A percentile compares a stretch with the other conserved stretches of the same genome.
Evolutionary conservation across 2,113 vertebrate genomes (phyloP).

Genomic region (Murina feae): DNA sequence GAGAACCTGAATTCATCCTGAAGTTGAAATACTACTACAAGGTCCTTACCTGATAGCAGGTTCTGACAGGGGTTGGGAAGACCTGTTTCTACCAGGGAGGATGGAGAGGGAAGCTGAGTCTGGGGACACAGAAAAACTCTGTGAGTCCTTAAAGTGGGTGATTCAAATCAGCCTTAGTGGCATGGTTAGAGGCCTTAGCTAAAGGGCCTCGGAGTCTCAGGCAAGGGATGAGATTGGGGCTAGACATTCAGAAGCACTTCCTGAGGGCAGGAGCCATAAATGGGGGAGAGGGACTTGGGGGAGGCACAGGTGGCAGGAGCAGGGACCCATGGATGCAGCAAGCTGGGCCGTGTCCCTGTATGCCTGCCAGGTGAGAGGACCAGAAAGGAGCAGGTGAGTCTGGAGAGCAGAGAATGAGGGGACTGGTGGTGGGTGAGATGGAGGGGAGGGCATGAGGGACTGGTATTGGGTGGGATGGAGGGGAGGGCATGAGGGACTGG

Average conservation of each 20-base stretch:
- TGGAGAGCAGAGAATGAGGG: too few relatives aligned
- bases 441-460: too few relatives aligned
- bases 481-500: too few relatives aligned
- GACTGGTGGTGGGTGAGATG: not conserved
- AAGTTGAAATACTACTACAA: not conserved
- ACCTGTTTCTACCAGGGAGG: not conserved
- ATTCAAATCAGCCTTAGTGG: not conserved
- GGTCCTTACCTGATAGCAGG: not conserved
- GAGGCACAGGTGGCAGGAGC: too few relatives aligned
- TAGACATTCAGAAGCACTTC: not conserved
- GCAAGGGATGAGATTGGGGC: not conserved
- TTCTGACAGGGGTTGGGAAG: not conserved
- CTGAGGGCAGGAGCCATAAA: not conserved
- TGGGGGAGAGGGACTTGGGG: not conserved
- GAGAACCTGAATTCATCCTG: not conserved
- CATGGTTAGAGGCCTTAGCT: not conserved
- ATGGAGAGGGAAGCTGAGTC: not conserved
- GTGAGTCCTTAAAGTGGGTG: not conserved
- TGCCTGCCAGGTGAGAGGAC: not conserved
- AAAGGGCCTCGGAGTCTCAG: not conserved
- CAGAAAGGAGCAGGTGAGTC: not conserved
- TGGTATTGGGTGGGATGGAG: too few relatives aligned
- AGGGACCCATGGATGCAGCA: not conserved
- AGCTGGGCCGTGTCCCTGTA: accelerated
- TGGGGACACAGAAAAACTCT: not conserved